These are phyloP conservation scores for Oreotragus oreotragus DNA, from an alignment of 2,113 vertebrate species.

Conservation along the genomic window DNA sequence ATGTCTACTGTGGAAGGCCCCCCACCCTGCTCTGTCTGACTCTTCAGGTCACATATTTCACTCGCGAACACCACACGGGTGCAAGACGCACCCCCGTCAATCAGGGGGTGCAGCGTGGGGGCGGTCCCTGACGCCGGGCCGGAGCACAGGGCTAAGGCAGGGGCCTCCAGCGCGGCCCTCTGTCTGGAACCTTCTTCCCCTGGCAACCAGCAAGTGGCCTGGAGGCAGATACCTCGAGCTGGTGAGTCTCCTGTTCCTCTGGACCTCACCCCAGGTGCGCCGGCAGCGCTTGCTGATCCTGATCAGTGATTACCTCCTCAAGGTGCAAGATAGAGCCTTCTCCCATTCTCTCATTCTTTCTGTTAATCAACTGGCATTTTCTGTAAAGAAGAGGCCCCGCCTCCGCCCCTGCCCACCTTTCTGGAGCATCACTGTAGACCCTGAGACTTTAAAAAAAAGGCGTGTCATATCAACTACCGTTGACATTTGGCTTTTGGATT, in stretches of 20 bases:
- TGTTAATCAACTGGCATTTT: neutral
- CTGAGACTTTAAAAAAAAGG: fast-evolving
- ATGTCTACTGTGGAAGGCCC: neutral
- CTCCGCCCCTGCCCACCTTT: fast-evolving
- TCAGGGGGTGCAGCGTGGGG: fast-evolving
- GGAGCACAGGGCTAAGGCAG: neutral
- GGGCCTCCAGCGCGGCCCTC: neutral
- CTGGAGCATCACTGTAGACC: neutral
- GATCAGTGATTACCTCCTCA: fast-evolving
- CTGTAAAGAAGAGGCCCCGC: no score
- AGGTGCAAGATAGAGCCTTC: neutral
- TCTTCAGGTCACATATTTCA: neutral
- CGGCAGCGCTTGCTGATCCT: fast-evolving
- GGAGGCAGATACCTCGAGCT: fast-evolving
- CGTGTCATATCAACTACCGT: fast-evolving
- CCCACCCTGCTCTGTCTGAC: no score
- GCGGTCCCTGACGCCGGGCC: fast-evolving
- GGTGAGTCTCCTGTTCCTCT: fast-evolving
- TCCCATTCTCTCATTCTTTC: neutral
- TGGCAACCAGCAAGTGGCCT: fast-evolving
- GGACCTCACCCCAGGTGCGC: fast-evolving
- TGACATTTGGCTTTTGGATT: fast-evolving
- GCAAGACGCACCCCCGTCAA: fast-evolving
- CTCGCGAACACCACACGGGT: fast-evolving
- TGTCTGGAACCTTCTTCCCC: neutral